Evolutionary conservation across 2,113 vertebrate genomes (phyloP).

Genomic region (Theropithecus gelada): DNA sequence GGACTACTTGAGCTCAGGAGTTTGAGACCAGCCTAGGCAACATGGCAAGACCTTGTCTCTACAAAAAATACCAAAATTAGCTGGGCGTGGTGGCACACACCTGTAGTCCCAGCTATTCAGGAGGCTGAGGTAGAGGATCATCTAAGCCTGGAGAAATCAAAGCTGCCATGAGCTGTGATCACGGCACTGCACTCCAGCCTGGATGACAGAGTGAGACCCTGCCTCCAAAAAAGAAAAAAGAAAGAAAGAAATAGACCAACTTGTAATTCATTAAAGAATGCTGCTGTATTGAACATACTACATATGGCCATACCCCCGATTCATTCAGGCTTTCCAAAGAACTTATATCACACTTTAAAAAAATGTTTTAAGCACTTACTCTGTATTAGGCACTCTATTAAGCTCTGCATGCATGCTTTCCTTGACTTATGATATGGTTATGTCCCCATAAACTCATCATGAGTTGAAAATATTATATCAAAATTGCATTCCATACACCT

Average conservation of each 20-base stretch:
- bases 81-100: too few species aligned
- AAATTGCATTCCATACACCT: neutral
- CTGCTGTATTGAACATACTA: rapidly evolving
- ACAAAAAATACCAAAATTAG: too few species aligned
- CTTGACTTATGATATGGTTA: neutral
- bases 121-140: too few species aligned
- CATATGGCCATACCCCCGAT: rapidly evolving
- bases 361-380: neutral
- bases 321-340: neutral
- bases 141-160: too few species aligned
- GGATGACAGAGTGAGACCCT: too few species aligned
- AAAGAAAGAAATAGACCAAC: neutral
- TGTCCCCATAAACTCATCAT: neutral
- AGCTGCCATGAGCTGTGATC: too few species aligned
- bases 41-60: too few species aligned
- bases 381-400: neutral
- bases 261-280: neutral
- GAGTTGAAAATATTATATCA: neutral
- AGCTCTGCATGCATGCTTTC: neutral
- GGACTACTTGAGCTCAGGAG: too few species aligned
- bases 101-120: too few species aligned
- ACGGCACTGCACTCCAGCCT: too few species aligned
- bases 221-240: too few species aligned
- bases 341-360: neutral
- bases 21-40: too few species aligned